Base-by-base conservation (phyloP, 2,888 invertebrate species). In the Rhodophaea formosa region DNA sequence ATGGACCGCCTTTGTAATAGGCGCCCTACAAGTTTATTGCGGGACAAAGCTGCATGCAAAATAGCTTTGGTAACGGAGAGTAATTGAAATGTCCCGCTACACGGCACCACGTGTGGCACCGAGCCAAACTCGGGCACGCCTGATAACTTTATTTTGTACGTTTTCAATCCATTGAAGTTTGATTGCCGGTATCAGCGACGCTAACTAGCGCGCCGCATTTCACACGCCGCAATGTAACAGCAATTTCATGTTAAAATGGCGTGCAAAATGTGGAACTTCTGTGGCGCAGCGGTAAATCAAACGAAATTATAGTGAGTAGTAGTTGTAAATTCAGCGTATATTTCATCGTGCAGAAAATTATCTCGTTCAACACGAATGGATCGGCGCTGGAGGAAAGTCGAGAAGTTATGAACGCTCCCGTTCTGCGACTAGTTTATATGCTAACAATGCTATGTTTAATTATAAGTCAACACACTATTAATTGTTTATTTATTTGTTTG, bases 261-360 rank as follows among this genome's bases (percentile, higher is more conserved):
- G 75, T 78, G 76, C 74, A 70, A 79, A 82, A 75, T 71, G 71
- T 69, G 63, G 63, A 72, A 80, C 76, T 77, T 72, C 70, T 75
- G 72, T 71, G 69, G 69, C 74, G 71, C 74, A 74, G 71, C 74
- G 64, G 74, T 83, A 84, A 82, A 85, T 86, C 82, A 80, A 76
- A 72, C 67, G 61, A 77, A 85, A 82, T 84, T 84, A 81, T 76
- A 79, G 77, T 63, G 67, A 70, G 68, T 61, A 59, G 68, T 60
- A 59, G 71, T 68, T 68, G 68, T 72, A 70, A 68, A 79, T 77
- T 72, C 67, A 68, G 66, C 67, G 68, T 64, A 78, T 83, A 78
- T 81, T 80, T 83, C 74, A 78, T 70, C 68, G 68, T 60, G 62
- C 65, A 71, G 78, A 74, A 79, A 80, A 83, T 81, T 76, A 84